phyloP scores from a whole-genome alignment of 37 sponge, comb jelly and placozoan species.

The Chondrosia reniformis region DNA sequence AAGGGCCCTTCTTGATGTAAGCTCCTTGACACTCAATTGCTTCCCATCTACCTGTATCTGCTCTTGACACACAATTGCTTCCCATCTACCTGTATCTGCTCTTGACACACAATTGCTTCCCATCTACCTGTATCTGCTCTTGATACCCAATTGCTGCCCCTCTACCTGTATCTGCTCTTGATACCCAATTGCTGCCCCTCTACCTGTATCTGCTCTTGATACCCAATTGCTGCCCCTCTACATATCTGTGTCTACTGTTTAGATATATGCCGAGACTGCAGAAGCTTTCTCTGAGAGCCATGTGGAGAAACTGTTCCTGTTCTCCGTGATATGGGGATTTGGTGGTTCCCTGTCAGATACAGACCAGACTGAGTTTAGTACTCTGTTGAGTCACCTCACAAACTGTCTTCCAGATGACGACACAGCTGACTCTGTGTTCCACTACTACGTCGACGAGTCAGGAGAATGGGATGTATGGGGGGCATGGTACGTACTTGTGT shows the following conservation, averaged over 20 bases:
- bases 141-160: not conserved
- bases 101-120: constrained; percentile 61
- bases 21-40: not conserved
- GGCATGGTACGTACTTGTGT: constrained; percentile 55
- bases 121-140: too few species aligned
- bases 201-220: not conserved
- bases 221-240: not conserved
- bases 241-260: too few species aligned
- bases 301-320: constrained; percentile 79
- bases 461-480: constrained; percentile 95
- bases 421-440: constrained; percentile 76
- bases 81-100: too few species aligned
- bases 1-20: constrained; percentile 72
- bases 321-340: constrained; percentile 84
- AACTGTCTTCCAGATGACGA: constrained; percentile 88
- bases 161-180: too few species aligned
- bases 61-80: not conserved
- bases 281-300: constrained; percentile 78
- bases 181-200: not conserved
- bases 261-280: constrained; percentile 77
- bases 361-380: constrained; percentile 57
- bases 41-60: too few species aligned
- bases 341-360: constrained; percentile 60
- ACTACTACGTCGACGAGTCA: constrained; percentile 94
- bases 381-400: constrained; percentile 73